A percentile compares a stretch with the other conserved stretches of the same genome.
These are phyloP conservation scores for Macrotis lagotis DNA, from an alignment of 2,113 vertebrate genomes.

Conservation along the genomic window DNA sequence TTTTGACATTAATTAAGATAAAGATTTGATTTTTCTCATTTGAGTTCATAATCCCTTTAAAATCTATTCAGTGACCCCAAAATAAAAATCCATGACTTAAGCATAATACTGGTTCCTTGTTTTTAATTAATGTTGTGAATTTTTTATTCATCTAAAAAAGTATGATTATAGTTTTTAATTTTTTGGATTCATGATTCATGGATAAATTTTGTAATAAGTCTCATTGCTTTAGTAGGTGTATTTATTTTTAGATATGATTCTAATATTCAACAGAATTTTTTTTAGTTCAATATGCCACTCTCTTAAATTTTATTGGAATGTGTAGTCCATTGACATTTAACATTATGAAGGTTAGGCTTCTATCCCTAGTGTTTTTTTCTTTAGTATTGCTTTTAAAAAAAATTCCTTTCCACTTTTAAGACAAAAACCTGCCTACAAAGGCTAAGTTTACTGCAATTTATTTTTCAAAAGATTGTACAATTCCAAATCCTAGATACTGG, in stretches of 20 bases:
- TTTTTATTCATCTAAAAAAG: background rate
- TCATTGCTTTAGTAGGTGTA: background rate
- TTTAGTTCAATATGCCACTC: background rate
- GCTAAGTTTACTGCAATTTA: background rate
- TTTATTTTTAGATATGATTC: background rate
- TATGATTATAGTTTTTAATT: background rate
- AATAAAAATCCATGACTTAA: background rate
- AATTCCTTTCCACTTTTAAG: background rate
- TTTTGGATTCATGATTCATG: background rate
- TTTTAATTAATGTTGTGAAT: background rate
- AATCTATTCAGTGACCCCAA: background rate
- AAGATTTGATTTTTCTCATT: background rate
- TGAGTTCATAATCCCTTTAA: background rate
- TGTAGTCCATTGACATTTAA: background rate
- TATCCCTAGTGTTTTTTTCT: background rate
- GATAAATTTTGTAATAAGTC: background rate
- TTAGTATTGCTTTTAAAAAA: background rate
- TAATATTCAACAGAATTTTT: background rate
- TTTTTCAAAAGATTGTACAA: background rate
- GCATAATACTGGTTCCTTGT: background rate
- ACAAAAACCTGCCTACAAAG: background rate
- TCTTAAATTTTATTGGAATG: background rate
- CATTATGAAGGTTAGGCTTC: background rate
- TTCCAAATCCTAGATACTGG: background rate
- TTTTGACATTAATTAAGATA: background rate